Percentiles rank a stretch among this genome's conserved stretches.
phyloP scores from a whole-genome alignment of 2,888 invertebrate genomes.

The Pristionchus exspectatus region DNA sequence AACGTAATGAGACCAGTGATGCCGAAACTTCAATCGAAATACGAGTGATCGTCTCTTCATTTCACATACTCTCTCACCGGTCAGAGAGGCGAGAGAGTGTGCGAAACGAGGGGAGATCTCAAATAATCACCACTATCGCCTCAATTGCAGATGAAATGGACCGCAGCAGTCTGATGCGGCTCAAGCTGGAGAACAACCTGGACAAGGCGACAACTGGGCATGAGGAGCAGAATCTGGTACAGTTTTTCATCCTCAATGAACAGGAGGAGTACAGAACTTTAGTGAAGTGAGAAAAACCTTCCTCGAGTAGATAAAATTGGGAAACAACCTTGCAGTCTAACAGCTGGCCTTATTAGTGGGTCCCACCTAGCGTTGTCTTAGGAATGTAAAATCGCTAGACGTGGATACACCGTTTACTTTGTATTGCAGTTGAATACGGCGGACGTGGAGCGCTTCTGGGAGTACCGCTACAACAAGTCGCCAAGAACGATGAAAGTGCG shows the following conservation, averaged over 20 bases:
- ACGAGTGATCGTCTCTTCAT: neutral
- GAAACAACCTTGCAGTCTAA: neutral
- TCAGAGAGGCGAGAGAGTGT: neutral
- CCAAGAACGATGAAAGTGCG: conserved; percentile 48
- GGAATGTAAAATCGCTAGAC: no score
- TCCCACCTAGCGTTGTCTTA: no score
- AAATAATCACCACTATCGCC: neutral
- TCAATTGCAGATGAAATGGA: conserved; percentile 33
- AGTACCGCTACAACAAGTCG: conserved; percentile 54
- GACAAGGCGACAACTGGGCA: conserved; percentile 28
- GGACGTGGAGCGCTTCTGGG: conserved; percentile 52
- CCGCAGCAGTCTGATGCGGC: conserved; percentile 43
- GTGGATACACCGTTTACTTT: no score
- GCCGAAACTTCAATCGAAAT: no score
- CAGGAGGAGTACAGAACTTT: neutral
- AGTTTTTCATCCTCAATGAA: no score
- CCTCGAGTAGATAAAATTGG: neutral
- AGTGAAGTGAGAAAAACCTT: neutral
- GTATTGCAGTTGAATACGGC: neutral
- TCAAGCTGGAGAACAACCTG: conserved; percentile 52
- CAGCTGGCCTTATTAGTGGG: no score
- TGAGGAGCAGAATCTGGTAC: neutral
- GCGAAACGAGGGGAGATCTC: neutral
- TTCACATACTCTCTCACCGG: neutral
- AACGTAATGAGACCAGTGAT: no score